A percentile compares a stretch with the other conserved stretches of the same genome.
Conservation (phyloP, 2,113 vertebrate genomes). For the Pangasianodon hypophthalmus region DNA sequence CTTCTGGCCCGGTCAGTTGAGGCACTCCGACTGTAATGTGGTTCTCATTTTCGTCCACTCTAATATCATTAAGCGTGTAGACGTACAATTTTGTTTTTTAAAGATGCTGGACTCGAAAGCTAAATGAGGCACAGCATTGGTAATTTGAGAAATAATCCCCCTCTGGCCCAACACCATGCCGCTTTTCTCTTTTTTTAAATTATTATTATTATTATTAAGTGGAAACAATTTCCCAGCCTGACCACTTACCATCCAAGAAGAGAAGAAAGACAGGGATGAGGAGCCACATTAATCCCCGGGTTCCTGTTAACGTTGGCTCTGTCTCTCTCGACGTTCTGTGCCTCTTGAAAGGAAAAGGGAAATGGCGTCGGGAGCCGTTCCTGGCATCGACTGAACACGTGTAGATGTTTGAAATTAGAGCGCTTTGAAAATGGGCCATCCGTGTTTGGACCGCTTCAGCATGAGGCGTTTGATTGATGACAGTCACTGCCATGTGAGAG, state of each 20-base stretch:
- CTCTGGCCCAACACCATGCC: slow-evolving; percentile 54
- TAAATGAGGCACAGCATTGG: slow-evolving; percentile 72
- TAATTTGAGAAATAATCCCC: slow-evolving; percentile 72
- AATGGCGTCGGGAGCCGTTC: slow-evolving; percentile 13
- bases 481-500: background rate
- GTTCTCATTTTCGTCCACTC: slow-evolving; percentile 72
- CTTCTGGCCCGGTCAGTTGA: background rate
- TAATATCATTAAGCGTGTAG: slow-evolving; percentile 70
- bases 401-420: slow-evolving; percentile 30
- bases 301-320: slow-evolving; percentile 70
- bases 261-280: slow-evolving; percentile 65
- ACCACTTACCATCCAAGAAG: slow-evolving; percentile 57
- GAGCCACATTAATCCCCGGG: slow-evolving; percentile 61
- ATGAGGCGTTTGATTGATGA: background rate
- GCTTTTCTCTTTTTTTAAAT: slow-evolving; percentile 51
- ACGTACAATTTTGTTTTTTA: slow-evolving; percentile 69
- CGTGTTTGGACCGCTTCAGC: background rate
- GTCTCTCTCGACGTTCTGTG: slow-evolving; percentile 49
- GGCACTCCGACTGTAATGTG: slow-evolving; percentile 62
- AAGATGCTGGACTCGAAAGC: slow-evolving; percentile 63
- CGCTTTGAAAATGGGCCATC: background rate
- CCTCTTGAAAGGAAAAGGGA: slow-evolving; percentile 40
- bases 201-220: slow-evolving; percentile 53
- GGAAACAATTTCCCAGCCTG: slow-evolving; percentile 70
- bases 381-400: background rate